phyloP scores from a whole-genome alignment of 1,140 invertebrate genomes.

The Bombus pascuorum region DNA sequence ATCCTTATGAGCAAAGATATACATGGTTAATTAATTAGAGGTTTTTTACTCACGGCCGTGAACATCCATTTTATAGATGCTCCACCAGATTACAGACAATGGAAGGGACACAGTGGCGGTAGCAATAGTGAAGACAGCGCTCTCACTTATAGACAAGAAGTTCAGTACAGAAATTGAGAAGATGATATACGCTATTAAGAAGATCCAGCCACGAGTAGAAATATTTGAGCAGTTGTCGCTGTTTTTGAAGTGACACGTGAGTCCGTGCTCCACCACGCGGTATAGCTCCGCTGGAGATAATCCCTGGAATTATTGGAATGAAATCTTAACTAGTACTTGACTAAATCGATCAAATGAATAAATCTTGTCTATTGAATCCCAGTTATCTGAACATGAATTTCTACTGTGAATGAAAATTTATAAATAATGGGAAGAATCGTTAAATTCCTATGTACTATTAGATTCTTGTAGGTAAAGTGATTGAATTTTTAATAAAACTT shows the following conservation, averaged over 20 bases:
- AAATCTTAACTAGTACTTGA: neutral
- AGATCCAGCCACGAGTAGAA: constrained; percentile 81
- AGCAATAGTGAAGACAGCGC: constrained; percentile 84
- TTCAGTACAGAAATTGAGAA: constrained; percentile 81
- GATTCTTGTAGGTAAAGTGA: neutral
- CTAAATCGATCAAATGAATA: no score
- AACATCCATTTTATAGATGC: constrained; percentile 82
- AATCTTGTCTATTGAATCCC: neutral
- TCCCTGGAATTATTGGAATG: constrained; percentile 56
- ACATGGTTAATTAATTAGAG: neutral
- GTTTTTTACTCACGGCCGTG: constrained; percentile 68
- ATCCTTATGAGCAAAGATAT: neutral
- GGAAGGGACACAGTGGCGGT: constrained; percentile 83
- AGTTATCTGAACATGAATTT: neutral
- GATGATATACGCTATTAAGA: constrained; percentile 80
- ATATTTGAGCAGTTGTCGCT: constrained; percentile 76
- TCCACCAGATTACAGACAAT: constrained; percentile 85
- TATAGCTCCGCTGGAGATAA: constrained; percentile 72
- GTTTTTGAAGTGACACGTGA: constrained; percentile 74
- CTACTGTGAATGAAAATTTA: no score
- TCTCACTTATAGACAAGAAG: constrained; percentile 84
- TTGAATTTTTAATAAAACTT: neutral
- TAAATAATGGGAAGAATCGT: neutral
- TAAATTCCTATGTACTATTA: neutral
- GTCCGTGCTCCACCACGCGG: constrained; percentile 69